phyloP scores from a whole-genome alignment of 2,797 vertebrate species.

The Chelidonichthys spinosus region DNA sequence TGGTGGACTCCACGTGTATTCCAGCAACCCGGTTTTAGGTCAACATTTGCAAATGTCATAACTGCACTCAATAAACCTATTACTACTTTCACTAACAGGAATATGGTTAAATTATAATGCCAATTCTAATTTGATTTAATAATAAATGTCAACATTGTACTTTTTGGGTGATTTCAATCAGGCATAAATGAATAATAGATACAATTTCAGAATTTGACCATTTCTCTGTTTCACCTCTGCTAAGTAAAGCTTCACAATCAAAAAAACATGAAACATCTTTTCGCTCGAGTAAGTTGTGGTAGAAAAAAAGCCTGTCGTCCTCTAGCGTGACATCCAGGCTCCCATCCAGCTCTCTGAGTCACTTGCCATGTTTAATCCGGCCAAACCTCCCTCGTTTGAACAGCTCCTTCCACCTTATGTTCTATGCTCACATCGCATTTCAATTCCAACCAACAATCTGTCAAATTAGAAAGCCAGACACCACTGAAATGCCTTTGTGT shows the following conservation, averaged over 20 bases:
- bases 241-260: conserved; percentile 7
- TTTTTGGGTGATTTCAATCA: not conserved
- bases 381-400: conserved; percentile 57
- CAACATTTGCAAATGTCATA: conserved; percentile 22
- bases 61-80: not conserved
- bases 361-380: conserved; percentile 35
- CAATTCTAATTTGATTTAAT: not conserved
- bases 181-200: not conserved
- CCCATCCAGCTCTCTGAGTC: conserved; percentile 44
- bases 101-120: not conserved
- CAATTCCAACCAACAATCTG: conserved; percentile 37
- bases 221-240: not conserved
- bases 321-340: conserved; percentile 28
- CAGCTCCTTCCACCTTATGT: conserved; percentile 54
- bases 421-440: conserved; percentile 32
- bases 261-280: conserved; percentile 13
- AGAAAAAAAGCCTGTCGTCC: conserved; percentile 27
- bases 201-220: not conserved
- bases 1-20: not conserved
- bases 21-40: not conserved
- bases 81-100: not conserved
- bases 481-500: conserved; percentile 2
- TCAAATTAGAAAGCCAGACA: conserved; percentile 44
- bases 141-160: not conserved
- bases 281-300: conserved; percentile 15